Conservation (phyloP, 2,888 invertebrate species). For the Drosophila falleni region DNA sequence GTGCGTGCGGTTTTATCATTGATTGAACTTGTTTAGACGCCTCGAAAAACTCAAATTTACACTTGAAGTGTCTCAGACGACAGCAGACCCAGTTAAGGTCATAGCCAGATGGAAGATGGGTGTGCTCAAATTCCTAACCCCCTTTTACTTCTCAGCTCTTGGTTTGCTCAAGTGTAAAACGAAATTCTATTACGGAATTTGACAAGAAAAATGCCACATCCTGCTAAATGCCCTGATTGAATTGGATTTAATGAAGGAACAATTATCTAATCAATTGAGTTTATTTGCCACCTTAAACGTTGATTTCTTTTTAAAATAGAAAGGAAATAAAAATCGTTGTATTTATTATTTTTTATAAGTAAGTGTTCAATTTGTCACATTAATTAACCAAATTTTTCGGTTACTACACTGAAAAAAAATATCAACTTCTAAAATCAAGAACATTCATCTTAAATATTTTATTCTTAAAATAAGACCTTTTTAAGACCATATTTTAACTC, state of each 20-base stretch:
- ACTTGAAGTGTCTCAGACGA: slow-evolving; percentile 64
- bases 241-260: slow-evolving; percentile 32
- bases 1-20: slow-evolving; percentile 70
- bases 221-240: slow-evolving; percentile 20
- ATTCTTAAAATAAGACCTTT: too few species aligned
- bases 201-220: slow-evolving; percentile 23
- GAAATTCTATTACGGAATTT: slow-evolving; percentile 37
- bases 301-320: neutral
- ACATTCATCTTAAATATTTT: too few species aligned
- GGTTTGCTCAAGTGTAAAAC: slow-evolving; percentile 55
- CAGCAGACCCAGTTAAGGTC: slow-evolving; percentile 40
- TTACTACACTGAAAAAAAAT: neutral
- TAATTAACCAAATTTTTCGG: neutral
- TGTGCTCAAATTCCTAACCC: neutral
- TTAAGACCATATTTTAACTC: too few species aligned
- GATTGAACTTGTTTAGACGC: slow-evolving; percentile 73
- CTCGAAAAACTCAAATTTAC: slow-evolving; percentile 70
- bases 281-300: slow-evolving; percentile 9
- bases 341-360: neutral
- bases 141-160: slow-evolving; percentile 5
- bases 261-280: slow-evolving; percentile 22
- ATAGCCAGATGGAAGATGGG: neutral
- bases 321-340: neutral
- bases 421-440: too few species aligned
- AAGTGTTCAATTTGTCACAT: neutral